Conservation (phyloP, 2,797 vertebrate species). For the Petrocephalus schoutedeni region DNA sequence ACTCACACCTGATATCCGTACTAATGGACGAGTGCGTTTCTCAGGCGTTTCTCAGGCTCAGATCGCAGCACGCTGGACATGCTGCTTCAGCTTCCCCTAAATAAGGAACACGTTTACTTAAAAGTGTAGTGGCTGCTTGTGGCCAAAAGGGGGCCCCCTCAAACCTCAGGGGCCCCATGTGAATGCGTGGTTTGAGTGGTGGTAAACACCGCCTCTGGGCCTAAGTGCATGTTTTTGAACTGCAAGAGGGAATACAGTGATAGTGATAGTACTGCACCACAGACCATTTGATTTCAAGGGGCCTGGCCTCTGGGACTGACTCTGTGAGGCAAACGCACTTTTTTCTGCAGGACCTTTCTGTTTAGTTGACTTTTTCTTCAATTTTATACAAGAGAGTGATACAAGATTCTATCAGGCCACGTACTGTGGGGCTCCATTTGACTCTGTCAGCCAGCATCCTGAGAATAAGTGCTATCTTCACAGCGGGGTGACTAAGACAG, state of each 20-base stretch:
- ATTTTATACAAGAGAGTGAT: not conserved
- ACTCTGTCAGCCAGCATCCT: not conserved
- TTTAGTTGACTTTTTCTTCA: not conserved
- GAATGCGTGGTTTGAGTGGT: not conserved
- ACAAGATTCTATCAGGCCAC: not conserved
- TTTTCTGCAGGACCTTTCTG: not conserved
- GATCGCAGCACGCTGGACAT: not conserved
- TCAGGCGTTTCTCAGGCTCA: not conserved
- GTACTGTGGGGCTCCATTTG: not conserved
- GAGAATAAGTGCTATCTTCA: not conserved
- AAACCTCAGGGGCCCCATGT: not conserved
- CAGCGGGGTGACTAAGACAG: not conserved
- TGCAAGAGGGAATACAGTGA: not conserved
- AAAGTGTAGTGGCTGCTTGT: not conserved
- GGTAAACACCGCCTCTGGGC: not conserved
- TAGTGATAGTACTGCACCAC: not conserved
- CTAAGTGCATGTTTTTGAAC: not conserved
- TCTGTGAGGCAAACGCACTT: not conserved
- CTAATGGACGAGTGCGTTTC: not conserved
- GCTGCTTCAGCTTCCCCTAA: not conserved
- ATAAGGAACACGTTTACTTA: not conserved
- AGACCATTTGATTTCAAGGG: not conserved
- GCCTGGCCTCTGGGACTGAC: not conserved
- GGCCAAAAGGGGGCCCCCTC: not conserved
- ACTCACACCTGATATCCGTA: not conserved